Evolutionary conservation across 2,888 invertebrate species (phyloP), one percentile per base, ranked within the genome.

Genomic region (Loripinus fragilis): DNA sequence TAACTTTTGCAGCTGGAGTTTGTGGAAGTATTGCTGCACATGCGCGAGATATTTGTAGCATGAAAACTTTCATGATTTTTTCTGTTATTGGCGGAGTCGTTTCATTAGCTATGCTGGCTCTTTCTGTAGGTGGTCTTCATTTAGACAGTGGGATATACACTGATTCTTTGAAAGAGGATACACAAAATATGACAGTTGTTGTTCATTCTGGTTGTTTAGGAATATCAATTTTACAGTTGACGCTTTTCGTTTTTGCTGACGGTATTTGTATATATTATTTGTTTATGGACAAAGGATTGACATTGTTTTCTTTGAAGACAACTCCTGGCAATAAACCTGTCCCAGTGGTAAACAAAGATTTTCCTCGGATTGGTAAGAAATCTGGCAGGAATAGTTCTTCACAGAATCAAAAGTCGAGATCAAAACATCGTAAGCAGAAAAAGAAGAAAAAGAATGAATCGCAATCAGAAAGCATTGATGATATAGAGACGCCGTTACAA

Each of bases 121-220:
- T 91, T 38, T 90, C 91, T 23, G 86, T 86, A 42, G 90, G 89
- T 42, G 91, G 90, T 33, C 75, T 91, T 55, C 86, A 90, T 70
- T 80, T 80, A 23, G 80, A 74, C 23, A 91, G 90, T 81, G 86
- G 85, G 2, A 90, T 91, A 74, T 91, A 90, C 69, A 64, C 78
- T 0, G 74, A 85, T 30, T 74, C 38, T 17, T 60, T 71, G 12
- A 25, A 35, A n/a, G 71, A 66, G 65, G 55, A 69, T 35, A 28
- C 50, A 20, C 48, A 45, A 0, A 66, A 66, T 3, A 67, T 87
- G 64, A 89, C 90, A 10, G 75, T 86, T 17, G 80, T 88, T 25
- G 81, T 89, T 25, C 90, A 91, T 84, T 88, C 86, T 2, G 84
- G 86, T 25, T 82, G 86, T 20, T 81, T 90, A 7, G 87, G 86